These are phyloP conservation scores for Chrysocyon brachyurus DNA, from an alignment of 2,797 vertebrate genomes.

Conservation along the genomic window DNA sequence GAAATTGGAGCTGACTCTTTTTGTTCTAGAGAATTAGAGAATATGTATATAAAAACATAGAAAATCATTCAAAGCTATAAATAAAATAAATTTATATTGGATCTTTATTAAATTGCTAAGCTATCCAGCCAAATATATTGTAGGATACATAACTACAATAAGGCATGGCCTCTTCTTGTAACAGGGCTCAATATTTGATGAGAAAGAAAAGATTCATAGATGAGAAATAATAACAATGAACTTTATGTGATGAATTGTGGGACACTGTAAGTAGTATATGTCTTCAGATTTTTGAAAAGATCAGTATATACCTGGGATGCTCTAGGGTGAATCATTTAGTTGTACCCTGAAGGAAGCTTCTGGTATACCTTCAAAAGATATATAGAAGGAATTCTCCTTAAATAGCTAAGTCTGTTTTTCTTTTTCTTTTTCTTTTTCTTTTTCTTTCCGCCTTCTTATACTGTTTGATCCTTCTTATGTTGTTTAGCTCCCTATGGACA, in stretches of 20 bases:
- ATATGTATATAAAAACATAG: neutral
- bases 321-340: neutral
- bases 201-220: neutral
- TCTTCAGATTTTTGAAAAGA: slow-evolving; percentile 31
- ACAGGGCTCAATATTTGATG: neutral
- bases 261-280: neutral
- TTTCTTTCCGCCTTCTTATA: neutral
- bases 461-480: neutral
- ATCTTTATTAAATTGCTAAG: slow-evolving; percentile 30
- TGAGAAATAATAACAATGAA: slow-evolving; percentile 56
- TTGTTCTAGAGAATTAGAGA: slow-evolving; percentile 10
- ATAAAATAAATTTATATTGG: neutral
- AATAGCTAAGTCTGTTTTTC: neutral
- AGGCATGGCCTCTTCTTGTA: neutral
- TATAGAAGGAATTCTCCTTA: slow-evolving; percentile 20
- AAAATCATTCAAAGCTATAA: slow-evolving; percentile 27
- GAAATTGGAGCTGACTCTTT: neutral
- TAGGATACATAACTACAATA: neutral
- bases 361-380: slow-evolving; percentile 11
- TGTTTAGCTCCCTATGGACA: neutral
- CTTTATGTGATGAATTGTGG: slow-evolving; percentile 10
- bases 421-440: neutral
- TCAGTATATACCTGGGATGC: neutral
- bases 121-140: neutral
- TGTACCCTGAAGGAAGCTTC: slow-evolving; percentile 27